phyloP scores from a whole-genome alignment of 2,113 vertebrate genomes.

The Mirounga angustirostris region DNA sequence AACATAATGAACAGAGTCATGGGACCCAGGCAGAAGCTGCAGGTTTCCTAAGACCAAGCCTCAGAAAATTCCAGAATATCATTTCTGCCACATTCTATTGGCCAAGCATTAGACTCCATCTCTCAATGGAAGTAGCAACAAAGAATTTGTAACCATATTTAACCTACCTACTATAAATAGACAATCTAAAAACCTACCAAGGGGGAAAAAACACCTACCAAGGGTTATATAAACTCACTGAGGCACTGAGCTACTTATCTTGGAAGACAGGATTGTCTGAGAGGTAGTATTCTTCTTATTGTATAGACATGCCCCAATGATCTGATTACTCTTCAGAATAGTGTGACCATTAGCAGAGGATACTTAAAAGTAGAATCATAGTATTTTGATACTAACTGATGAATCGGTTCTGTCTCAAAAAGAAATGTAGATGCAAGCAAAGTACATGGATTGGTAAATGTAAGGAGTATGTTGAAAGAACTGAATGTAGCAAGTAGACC shows the following conservation, averaged over 20 bases:
- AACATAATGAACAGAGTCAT: neutral
- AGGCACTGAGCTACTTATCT: neutral
- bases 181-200: neutral
- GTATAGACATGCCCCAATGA: neutral
- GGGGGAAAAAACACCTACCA: neutral
- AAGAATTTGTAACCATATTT: neutral
- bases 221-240: neutral
- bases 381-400: neutral
- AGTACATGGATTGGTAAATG: neutral
- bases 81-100: neutral
- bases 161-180: neutral
- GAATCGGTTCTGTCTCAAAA: neutral
- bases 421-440: neutral
- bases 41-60: neutral
- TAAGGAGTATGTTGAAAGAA: neutral
- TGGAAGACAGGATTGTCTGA: neutral
- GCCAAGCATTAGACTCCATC: neutral
- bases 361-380: neutral
- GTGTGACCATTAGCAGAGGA: neutral
- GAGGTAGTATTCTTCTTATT: neutral
- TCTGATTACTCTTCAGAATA: neutral
- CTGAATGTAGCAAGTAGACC: neutral
- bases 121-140: neutral
- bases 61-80: neutral
- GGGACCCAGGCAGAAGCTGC: neutral